Base-by-base conservation (phyloP, 2,888 invertebrate species). In the Tribolium freemani region DNA sequence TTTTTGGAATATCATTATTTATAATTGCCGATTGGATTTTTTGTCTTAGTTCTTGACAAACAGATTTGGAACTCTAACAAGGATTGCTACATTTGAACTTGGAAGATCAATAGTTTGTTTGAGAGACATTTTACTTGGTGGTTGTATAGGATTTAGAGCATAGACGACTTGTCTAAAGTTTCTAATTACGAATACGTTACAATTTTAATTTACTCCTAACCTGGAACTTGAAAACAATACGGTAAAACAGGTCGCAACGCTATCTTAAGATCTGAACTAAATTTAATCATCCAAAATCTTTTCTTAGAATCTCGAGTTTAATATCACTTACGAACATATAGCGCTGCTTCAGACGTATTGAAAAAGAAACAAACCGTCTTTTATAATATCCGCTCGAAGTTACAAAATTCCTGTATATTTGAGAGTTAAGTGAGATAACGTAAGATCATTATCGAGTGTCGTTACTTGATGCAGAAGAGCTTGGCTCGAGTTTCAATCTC, bases 11-110 rank as follows among this genome's bases (percentile, higher is more conserved):
- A 13, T 48, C 50, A 50, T 61, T 61, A 50, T 30, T 61, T 61
- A 61, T 61, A 61, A 61, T 61, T 48, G 61, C 2, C 48, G 48
- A 61, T n/a, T n/a, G n/a, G n/a, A n/a, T 61, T 31, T 61, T 61
- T 61, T 31, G 3, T 16, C n/a, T 13, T 11, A 50, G 50, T 51
- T 51, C 53, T 50, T n/a, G 53, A 13, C 13, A 63, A n/a, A 63
- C 50, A 51, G 31, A 30, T 48, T 16, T 48, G 6, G 48, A 11
- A 48, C 11, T 53, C 13, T 26, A 26, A 61, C 58, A 44, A 58
- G 3, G 16, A n/a, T 16, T 16, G 58, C 20, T 61, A 13, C 16
- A 63, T 11, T 63, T 63, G 38, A 63, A 53, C 63, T 63, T 53
- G 30, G 16, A 51, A 63, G 51, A 63, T 63, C 63, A 63, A 63